Conservation (phyloP, 2,113 vertebrate genomes). For the Embiotoca jacksoni region DNA sequence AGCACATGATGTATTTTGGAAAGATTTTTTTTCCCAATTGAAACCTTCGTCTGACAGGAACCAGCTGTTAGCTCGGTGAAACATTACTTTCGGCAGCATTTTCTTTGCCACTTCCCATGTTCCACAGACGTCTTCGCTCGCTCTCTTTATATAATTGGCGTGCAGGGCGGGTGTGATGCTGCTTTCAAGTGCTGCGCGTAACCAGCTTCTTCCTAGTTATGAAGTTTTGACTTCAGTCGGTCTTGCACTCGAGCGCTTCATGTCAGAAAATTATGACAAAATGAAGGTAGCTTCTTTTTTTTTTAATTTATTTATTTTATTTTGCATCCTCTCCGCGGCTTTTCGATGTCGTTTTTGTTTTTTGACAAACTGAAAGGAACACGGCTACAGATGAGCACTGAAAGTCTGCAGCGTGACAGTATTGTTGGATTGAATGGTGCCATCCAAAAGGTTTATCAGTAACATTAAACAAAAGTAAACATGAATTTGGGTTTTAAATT, state of each 20-base stretch:
- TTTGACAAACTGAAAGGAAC: neutral
- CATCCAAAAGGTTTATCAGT: too few species aligned
- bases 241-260: neutral
- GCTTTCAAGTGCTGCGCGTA: neutral
- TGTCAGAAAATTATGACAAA: conserved; percentile 60
- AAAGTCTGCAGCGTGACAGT: neutral
- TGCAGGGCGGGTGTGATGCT: neutral
- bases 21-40: neutral
- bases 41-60: conserved; percentile 2
- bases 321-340: too few species aligned
- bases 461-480: too few species aligned
- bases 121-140: conserved; percentile 7
- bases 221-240: conserved; percentile 28
- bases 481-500: too few species aligned
- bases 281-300: conserved; percentile 17
- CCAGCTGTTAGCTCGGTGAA: neutral
- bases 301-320: neutral
- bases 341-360: too few species aligned
- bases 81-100: conserved; percentile 28
- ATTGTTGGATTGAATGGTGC: too few species aligned
- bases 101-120: conserved; percentile 2
- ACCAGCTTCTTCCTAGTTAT: conserved; percentile 24
- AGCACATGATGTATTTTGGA: too few species aligned
- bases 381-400: neutral
- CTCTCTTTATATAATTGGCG: conserved; percentile 57